These are phyloP conservation scores for Euproctis similis DNA, from an alignment of 2,888 invertebrate species.

Conservation along the genomic window DNA sequence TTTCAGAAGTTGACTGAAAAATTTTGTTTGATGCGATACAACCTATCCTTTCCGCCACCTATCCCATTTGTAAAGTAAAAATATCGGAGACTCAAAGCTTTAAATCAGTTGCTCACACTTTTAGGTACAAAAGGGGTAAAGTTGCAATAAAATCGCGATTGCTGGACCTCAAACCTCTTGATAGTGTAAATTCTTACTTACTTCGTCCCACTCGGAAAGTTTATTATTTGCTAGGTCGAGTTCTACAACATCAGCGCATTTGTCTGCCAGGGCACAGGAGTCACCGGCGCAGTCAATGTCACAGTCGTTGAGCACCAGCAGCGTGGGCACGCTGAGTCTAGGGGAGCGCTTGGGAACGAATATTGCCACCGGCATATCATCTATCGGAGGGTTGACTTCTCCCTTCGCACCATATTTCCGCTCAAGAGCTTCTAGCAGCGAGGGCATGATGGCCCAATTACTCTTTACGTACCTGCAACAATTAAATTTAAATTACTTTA, in stretches of 20 bases:
- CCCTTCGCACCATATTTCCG: slow-evolving; percentile 86
- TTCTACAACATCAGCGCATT: slow-evolving; percentile 93
- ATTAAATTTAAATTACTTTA: slow-evolving; percentile 6
- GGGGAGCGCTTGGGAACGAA: slow-evolving; percentile 90
- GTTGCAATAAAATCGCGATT: too few species aligned
- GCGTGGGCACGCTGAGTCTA: slow-evolving; percentile 84
- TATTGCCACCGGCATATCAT: slow-evolving; percentile 85
- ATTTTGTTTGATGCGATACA: too few species aligned
- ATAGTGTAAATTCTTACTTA: slow-evolving; percentile 49
- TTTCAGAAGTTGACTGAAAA: too few species aligned
- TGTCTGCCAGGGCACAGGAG: slow-evolving; percentile 84
- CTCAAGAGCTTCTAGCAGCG: slow-evolving; percentile 91
- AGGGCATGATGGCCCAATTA: slow-evolving; percentile 80
- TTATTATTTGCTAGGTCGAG: slow-evolving; percentile 95
- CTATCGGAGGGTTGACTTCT: slow-evolving; percentile 76
- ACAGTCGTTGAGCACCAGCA: slow-evolving; percentile 92
- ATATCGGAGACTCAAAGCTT: too few species aligned
- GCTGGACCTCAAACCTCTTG: too few species aligned
- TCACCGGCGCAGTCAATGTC: slow-evolving; percentile 93
- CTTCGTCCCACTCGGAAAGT: slow-evolving; percentile 91
- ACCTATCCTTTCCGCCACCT: too few species aligned
- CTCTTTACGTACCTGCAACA: slow-evolving; percentile 37
- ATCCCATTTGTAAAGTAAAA: too few species aligned
- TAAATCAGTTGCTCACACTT: too few species aligned
- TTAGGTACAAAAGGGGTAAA: too few species aligned